These are phyloP conservation scores for Ylistrum balloti DNA, from an alignment of 1,140 invertebrate species.

Conservation along the genomic window DNA sequence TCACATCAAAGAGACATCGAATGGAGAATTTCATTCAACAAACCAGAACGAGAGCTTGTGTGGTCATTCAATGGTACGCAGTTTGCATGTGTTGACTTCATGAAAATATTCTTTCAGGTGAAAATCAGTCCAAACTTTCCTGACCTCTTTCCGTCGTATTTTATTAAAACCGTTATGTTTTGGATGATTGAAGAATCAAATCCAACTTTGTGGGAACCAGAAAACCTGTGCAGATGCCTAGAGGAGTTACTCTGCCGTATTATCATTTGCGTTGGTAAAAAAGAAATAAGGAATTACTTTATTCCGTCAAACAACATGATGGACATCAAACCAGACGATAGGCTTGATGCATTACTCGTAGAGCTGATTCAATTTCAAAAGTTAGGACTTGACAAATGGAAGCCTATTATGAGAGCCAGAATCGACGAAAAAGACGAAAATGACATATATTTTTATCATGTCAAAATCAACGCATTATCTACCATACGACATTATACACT, in stretches of 20 bases:
- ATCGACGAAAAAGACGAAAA: neutral
- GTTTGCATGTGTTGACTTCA: neutral
- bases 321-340: neutral
- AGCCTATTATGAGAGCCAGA: neutral
- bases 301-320: conserved; percentile 55
- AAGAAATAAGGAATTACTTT: conserved; percentile 48
- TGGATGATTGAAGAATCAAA: conserved; percentile 44
- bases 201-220: conserved; percentile 26
- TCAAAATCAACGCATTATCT: neutral
- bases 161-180: conserved; percentile 51
- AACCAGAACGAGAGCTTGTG: neutral
- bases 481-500: neutral
- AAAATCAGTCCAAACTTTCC: neutral
- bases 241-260: conserved; percentile 33
- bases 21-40: neutral
- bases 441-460: neutral
- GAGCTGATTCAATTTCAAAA: neutral
- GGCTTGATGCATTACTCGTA: neutral
- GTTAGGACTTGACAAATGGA: neutral
- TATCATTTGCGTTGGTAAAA: conserved; percentile 14
- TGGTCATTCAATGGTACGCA: neutral
- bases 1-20: neutral
- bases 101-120: conserved; percentile 16
- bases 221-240: conserved; percentile 49
- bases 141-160: conserved; percentile 54